phyloP scores from a whole-genome alignment of 2,113 vertebrate genomes.

The Pan paniscus region DNA sequence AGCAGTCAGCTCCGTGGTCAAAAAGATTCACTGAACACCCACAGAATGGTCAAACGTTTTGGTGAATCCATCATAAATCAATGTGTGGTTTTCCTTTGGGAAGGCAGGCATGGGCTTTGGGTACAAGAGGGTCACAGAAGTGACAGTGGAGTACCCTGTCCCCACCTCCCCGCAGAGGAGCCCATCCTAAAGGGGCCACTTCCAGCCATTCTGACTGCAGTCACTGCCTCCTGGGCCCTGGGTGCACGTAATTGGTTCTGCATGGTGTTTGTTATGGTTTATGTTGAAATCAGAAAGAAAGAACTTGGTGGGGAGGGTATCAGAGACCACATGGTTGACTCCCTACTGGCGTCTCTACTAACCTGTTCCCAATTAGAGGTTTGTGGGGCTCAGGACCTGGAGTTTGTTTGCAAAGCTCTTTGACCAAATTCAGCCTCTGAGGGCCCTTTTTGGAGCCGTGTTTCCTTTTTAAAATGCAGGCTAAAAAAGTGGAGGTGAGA shows the following conservation, averaged over 20 bases:
- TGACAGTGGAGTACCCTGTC: background rate
- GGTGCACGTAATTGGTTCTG: conserved; percentile 54
- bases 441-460: background rate
- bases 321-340: conserved; percentile 62
- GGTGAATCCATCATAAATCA: accelerated
- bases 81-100: background rate
- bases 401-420: background rate
- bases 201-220: background rate
- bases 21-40: background rate
- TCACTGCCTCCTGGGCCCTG: background rate
- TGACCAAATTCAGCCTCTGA: background rate
- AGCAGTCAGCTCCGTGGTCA: background rate
- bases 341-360: conserved; percentile 31
- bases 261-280: background rate
- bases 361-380: conserved; percentile 83
- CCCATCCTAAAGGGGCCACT: background rate
- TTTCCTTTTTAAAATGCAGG: background rate
- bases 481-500: background rate
- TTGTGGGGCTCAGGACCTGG: conserved; percentile 31
- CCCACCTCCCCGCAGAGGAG: background rate
- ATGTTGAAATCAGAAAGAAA: conserved; percentile 59
- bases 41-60: accelerated
- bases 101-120: background rate
- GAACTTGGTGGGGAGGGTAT: conserved; percentile 56
- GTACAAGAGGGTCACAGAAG: background rate